Percentiles rank a stretch among this genome's conserved stretches.
Evolutionary conservation across 2,113 vertebrate genomes (phyloP).

Genomic region (Pagrus major): DNA sequence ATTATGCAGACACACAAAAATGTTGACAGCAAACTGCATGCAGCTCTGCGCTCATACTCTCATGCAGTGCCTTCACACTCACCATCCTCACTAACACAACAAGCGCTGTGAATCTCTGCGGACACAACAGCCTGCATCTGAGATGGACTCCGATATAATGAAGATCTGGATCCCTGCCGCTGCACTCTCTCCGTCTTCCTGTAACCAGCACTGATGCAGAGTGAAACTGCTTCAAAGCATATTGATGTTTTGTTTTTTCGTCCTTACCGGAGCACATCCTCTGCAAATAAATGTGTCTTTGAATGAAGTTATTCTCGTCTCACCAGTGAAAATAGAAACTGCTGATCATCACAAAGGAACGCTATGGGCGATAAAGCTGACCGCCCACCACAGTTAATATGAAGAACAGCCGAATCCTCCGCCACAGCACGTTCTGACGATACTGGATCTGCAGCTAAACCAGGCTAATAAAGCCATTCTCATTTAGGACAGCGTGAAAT

Average conservation of each 20-base stretch:
- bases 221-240: constrained; percentile 28
- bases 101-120: constrained; percentile 14
- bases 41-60: not conserved
- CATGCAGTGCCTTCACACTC: not conserved
- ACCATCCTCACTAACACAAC: not conserved
- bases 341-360: constrained; percentile 65
- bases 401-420: constrained; percentile 47
- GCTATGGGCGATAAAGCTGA: constrained; percentile 49
- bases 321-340: constrained; percentile 52
- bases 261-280: constrained; percentile 33
- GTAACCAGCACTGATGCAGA: constrained; percentile 39
- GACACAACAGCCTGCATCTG: constrained; percentile 30
- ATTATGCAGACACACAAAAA: constrained; percentile 48
- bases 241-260: constrained; percentile 63
- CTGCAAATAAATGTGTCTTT: constrained; percentile 63
- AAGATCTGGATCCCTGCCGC: constrained; percentile 39
- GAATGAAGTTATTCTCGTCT: constrained; percentile 60
- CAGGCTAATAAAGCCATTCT: constrained; percentile 51
- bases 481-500: constrained; percentile 45
- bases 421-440: constrained; percentile 8
- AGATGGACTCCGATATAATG: constrained; percentile 55
- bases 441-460: constrained; percentile 39
- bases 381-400: constrained; percentile 56
- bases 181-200: constrained; percentile 14
- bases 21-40: constrained; percentile 25